Evolutionary conservation across 2,797 vertebrate species (phyloP).

Genomic region (Nyctibius grandis): DNA sequence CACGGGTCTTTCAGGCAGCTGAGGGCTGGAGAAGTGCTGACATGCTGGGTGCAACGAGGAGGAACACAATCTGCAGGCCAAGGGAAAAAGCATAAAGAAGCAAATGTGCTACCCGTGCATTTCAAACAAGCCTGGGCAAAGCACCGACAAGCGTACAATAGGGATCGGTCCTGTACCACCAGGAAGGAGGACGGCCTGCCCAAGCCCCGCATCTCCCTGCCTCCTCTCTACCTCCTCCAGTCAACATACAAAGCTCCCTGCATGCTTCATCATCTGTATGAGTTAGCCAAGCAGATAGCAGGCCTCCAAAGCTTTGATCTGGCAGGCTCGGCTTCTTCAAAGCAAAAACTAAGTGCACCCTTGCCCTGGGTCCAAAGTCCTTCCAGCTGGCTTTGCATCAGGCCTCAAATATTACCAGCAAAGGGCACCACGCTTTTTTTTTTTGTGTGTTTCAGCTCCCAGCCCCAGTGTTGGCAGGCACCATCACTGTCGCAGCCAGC

Average conservation of each 20-base stretch:
- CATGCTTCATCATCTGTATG: background rate
- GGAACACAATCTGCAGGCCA: background rate
- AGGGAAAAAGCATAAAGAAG: background rate
- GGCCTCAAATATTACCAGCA: slow-evolving; percentile 6
- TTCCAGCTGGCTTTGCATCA: background rate
- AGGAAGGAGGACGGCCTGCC: background rate
- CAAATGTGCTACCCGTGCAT: background rate
- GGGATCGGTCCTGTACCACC: background rate
- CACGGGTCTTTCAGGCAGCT: background rate
- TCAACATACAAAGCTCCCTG: background rate
- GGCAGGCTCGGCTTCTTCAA: background rate
- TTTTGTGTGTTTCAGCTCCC: background rate
- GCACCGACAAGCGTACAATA: background rate
- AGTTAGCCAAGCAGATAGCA: background rate
- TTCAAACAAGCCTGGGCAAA: slow-evolving; percentile 1
- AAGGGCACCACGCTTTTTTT: background rate
- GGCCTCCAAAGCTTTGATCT: background rate
- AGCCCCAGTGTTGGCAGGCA: background rate
- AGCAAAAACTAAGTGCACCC: background rate
- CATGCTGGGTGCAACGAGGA: fast-evolving
- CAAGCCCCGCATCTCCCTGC: background rate
- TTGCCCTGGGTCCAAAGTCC: background rate
- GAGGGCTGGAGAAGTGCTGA: background rate
- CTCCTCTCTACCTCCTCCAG: background rate
- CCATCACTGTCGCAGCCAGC: background rate